Conservation (phyloP, 1,140 invertebrate genomes). For the Hermatobates lingyangjiaoensis region DNA sequence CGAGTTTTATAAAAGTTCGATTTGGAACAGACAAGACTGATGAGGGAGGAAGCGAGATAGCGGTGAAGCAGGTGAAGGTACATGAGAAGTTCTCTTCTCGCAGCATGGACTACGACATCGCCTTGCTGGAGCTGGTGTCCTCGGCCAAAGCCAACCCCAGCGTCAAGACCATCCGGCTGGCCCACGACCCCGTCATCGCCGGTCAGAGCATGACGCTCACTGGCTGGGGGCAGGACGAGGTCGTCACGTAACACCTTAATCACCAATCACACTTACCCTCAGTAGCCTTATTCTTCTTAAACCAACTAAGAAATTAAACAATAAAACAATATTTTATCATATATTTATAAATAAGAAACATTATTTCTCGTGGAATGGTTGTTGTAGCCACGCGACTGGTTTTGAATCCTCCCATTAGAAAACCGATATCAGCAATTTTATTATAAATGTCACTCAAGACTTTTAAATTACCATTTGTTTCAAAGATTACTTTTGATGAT, state of each 20-base stretch:
- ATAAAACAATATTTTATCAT: not conserved
- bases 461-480: too few species aligned
- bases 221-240: not conserved
- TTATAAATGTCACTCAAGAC: too few species aligned
- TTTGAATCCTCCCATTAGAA: too few species aligned
- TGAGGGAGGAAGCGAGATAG: not conserved
- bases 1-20: not conserved
- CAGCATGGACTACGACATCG: not conserved
- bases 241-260: not conserved
- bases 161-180: not conserved
- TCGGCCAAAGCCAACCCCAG: not conserved
- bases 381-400: too few species aligned
- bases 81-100: not conserved
- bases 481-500: too few species aligned
- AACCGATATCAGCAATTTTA: too few species aligned
- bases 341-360: too few species aligned
- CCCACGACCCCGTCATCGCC: not conserved
- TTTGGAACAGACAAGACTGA: not conserved
- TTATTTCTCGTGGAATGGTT: too few species aligned
- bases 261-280: not conserved
- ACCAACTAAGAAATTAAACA: not conserved
- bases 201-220: not conserved
- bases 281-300: not conserved
- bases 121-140: not conserved
- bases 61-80: not conserved